These are phyloP conservation scores for Sorex araneus DNA, from an alignment of 2,113 vertebrate species.

Conservation along the genomic window DNA sequence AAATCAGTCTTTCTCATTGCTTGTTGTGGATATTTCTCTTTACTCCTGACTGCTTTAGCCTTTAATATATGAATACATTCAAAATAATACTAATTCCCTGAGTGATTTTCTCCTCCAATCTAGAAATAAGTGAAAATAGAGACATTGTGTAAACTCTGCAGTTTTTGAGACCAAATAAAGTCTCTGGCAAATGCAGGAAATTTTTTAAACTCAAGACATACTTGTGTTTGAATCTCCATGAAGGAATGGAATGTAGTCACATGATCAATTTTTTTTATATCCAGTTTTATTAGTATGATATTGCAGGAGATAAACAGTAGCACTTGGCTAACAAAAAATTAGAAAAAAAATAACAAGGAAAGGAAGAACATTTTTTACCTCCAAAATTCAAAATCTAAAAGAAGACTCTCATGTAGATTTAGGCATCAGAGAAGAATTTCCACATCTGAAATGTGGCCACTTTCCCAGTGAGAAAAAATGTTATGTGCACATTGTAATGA, in stretches of 20 bases:
- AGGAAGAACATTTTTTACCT: no score
- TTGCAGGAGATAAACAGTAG: neutral
- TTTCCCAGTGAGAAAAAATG: constrained; percentile 21
- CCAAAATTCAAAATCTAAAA: neutral
- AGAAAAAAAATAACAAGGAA: constrained; percentile 5
- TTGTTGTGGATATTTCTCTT: constrained; percentile 72
- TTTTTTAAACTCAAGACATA: constrained; percentile 59
- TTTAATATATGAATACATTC: constrained; percentile 74
- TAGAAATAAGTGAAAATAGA: constrained; percentile 78
- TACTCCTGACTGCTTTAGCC: constrained; percentile 75
- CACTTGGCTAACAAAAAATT: neutral
- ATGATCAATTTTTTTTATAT: constrained; percentile 43
- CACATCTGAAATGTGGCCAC: neutral
- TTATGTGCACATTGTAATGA: neutral
- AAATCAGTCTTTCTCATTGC: constrained; percentile 74
- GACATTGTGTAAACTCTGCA: neutral
- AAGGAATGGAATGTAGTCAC: constrained; percentile 52
- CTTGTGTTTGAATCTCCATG: constrained; percentile 38
- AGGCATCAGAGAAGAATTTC: neutral
- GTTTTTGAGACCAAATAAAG: neutral
- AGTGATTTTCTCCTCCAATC: constrained; percentile 75
- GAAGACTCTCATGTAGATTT: neutral
- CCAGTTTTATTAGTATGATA: constrained; percentile 21
- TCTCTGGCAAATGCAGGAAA: constrained; percentile 72
- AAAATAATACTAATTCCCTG: constrained; percentile 75